Evolutionary conservation across 2,797 vertebrate genomes (phyloP), one percentile per base, ranked within the genome.

Genomic region (Choloepus didactylus): DNA sequence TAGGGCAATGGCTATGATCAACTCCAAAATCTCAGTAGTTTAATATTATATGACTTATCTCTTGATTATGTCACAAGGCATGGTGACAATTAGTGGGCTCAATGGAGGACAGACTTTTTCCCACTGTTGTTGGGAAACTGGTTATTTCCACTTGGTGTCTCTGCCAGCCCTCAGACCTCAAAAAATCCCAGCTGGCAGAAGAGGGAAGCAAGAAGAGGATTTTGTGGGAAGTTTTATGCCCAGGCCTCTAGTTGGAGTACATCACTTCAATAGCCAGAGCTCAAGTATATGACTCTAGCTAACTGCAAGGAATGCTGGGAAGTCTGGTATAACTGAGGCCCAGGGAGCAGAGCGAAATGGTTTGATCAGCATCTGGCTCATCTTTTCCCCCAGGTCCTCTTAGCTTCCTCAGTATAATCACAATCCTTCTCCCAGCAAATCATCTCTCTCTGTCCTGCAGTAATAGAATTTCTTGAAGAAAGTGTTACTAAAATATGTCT

Each of bases 391-490:
- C 16, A 16, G n/a, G 38, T 87, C n/a, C 66, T 62, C 29, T 75
- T 80, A 72, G n/a, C 27, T 93, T 83, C 23, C 4, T 5, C 21
- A 12, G 35, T 51, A 23, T 3, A 9, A 76, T n/a, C 35, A 75
- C 12, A 60, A 76, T 4, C 0, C 0, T 81, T 76, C 49, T 91
- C 54, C 10, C 19, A 87, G 11, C 11, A 38, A 69, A 83, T 23
- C 51, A 6, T 9, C 10, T 77, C 10, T 56, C 8, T 29, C 56
- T 83, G 8, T 0, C 6, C 2, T 56, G 1, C 9, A 56, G 21
- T 76, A 15, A 60, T 81, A 89, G 44, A 31, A 60, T 90, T 83
- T 84, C 70, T 95, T 59, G 6, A 85, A 83, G 44, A 73, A 41
- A 59, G 1, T 64, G 23, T 91, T 86, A 56, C 60, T 70, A 51